These are phyloP conservation scores for Urocolius indicus DNA, from an alignment of 2,113 vertebrate genomes.

Conservation along the genomic window DNA sequence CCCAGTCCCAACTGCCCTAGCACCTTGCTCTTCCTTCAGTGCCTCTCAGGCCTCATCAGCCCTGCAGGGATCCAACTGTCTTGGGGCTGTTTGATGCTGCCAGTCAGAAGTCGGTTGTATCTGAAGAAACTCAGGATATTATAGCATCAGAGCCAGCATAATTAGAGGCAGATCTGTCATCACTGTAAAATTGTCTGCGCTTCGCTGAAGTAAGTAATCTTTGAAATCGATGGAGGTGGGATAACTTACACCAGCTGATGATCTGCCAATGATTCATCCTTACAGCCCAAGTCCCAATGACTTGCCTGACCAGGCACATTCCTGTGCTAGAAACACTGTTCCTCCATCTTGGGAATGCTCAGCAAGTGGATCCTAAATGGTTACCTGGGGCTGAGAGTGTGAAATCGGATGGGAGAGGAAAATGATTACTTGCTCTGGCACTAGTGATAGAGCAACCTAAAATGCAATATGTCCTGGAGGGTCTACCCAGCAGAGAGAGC, in stretches of 20 bases:
- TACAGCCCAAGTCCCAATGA: fast-evolving
- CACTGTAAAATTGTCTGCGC: background rate
- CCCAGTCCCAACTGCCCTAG: background rate
- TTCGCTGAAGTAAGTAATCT: background rate
- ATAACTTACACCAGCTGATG: background rate
- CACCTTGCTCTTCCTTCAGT: background rate
- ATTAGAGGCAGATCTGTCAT: background rate
- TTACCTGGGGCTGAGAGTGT: background rate
- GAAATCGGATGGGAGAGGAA: fast-evolving
- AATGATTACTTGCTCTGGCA: background rate
- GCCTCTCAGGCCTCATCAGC: background rate
- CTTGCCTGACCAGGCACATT: too few relatives aligned
- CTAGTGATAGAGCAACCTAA: fast-evolving
- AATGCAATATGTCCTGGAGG: fast-evolving
- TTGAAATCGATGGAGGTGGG: background rate
- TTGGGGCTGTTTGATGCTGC: background rate
- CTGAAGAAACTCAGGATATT: background rate
- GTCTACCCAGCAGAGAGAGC: background rate
- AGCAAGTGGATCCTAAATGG: background rate
- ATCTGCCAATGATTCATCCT: background rate
- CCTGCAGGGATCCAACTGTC: background rate
- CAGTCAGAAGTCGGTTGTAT: background rate
- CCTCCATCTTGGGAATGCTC: too few relatives aligned
- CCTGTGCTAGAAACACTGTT: background rate
- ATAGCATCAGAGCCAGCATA: background rate